These are phyloP conservation scores for Bergia sp. DNA, from an alignment of 92 coral and sea anemone species.

Conservation along the genomic window DNA sequence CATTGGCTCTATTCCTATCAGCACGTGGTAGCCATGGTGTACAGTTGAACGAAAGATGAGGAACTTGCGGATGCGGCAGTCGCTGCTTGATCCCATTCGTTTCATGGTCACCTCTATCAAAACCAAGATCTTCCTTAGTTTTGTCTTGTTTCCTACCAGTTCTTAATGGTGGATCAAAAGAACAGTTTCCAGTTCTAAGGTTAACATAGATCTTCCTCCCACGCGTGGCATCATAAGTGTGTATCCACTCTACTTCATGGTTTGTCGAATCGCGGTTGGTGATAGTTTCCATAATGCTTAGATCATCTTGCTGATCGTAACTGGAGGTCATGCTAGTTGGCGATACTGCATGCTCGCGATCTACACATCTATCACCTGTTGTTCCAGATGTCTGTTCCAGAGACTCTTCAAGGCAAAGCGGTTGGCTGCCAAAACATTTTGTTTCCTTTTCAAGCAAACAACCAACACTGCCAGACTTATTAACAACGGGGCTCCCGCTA, in stretches of 20 bases:
- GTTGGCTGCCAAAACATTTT: neutral
- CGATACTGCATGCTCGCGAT: neutral
- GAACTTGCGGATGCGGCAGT: conserved; percentile 69
- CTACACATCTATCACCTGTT: neutral
- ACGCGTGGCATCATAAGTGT: conserved; percentile 60
- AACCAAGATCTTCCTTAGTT: neutral
- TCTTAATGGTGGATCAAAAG: conserved; percentile 61
- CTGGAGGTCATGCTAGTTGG: neutral
- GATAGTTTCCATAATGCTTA: neutral
- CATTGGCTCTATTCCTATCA: conserved; percentile 40
- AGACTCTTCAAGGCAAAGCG: too few species aligned
- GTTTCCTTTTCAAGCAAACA: neutral
- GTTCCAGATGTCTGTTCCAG: neutral
- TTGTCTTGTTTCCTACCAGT: conserved; percentile 6
- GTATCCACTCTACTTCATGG: conserved; percentile 62
- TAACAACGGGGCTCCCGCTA: neutral
- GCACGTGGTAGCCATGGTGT: conserved; percentile 97
- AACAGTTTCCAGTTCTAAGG: conserved; percentile 84
- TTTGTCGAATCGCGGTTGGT: neutral
- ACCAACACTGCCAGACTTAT: neutral
- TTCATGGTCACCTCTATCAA: neutral
- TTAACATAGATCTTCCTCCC: conserved; percentile 74
- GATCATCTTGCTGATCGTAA: neutral
- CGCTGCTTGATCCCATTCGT: neutral
- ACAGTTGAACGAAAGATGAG: conserved; percentile 89